Evolutionary conservation across 2,113 vertebrate genomes (phyloP).

Genomic region (Jacana jacana): DNA sequence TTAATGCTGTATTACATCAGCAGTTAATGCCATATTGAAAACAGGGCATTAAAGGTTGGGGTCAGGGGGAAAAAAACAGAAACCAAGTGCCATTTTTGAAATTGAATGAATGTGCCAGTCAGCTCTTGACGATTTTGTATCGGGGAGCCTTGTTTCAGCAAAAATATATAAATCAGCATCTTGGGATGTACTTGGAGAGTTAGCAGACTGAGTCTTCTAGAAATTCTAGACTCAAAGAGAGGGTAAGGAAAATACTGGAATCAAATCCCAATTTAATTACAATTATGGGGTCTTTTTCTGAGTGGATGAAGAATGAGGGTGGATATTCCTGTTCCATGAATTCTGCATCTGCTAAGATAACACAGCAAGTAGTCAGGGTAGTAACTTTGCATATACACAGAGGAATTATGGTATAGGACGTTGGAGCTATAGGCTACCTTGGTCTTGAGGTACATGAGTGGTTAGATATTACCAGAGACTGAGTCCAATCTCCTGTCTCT

Average conservation of each 20-base stretch:
- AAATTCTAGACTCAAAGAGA: not conserved
- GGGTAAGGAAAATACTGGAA: not conserved
- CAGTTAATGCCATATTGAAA: not conserved
- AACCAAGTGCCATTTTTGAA: not conserved
- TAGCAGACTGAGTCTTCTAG: not conserved
- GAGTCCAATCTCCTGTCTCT: rapidly evolving
- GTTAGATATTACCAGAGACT: not conserved
- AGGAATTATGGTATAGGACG: not conserved
- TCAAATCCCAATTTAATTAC: not conserved
- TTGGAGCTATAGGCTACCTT: not conserved
- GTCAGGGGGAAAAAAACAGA: no score
- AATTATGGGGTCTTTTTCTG: not conserved
- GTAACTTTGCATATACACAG: not conserved
- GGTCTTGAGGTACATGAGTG: not conserved
- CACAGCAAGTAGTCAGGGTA: not conserved
- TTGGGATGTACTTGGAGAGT: not conserved
- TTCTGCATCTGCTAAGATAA: not conserved
- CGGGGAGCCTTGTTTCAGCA: not conserved
- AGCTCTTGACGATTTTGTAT: not conserved
- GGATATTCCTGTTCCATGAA: not conserved
- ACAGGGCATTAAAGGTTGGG: not conserved
- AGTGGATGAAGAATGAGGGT: not conserved
- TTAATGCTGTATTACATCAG: not conserved
- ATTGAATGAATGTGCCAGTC: not conserved
- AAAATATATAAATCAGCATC: not conserved